These are phyloP conservation scores for Trichogramma dendrolimi DNA, from an alignment of 2,888 invertebrate genomes.

Conservation along the genomic window DNA sequence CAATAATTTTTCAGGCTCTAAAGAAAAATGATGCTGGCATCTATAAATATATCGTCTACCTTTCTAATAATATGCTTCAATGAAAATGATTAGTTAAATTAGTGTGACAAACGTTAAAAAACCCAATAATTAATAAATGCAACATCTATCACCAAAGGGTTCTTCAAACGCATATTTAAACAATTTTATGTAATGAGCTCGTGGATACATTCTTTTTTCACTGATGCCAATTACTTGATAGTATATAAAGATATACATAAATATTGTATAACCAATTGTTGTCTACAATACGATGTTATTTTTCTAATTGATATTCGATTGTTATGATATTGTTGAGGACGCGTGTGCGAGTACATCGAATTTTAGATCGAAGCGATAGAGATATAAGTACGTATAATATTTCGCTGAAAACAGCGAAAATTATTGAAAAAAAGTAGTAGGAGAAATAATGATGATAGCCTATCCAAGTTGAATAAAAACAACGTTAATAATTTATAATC, in stretches of 20 bases:
- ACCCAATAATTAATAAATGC: conserved; percentile 15
- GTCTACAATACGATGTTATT: conserved; percentile 53
- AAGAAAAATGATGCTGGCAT: conserved; percentile 28
- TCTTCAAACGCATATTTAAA: conserved; percentile 24
- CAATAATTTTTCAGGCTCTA: conserved; percentile 29
- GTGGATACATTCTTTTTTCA: conserved; percentile 22
- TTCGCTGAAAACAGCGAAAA: too few species aligned
- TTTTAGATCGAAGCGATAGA: conserved; percentile 38
- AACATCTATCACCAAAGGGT: conserved; percentile 17
- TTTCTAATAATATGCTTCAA: neutral
- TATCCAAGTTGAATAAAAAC: conserved; percentile 20
- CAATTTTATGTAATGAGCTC: conserved; percentile 22
- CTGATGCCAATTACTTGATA: conserved; percentile 37
- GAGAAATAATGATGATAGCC: conserved; percentile 5
- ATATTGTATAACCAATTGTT: conserved; percentile 49
- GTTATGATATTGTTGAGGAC: conserved; percentile 51
- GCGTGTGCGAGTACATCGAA: conserved; percentile 43
- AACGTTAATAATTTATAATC: conserved; percentile 24
- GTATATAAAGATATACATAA: conserved; percentile 27
- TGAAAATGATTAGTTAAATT: neutral
- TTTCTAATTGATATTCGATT: conserved; percentile 53
- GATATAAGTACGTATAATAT: conserved; percentile 18
- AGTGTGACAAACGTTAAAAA: neutral
- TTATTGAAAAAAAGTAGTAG: neutral
- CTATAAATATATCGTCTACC: conserved; percentile 23